phyloP scores from a whole-genome alignment of 2,797 vertebrate genomes.

The Acanthis flammea region DNA sequence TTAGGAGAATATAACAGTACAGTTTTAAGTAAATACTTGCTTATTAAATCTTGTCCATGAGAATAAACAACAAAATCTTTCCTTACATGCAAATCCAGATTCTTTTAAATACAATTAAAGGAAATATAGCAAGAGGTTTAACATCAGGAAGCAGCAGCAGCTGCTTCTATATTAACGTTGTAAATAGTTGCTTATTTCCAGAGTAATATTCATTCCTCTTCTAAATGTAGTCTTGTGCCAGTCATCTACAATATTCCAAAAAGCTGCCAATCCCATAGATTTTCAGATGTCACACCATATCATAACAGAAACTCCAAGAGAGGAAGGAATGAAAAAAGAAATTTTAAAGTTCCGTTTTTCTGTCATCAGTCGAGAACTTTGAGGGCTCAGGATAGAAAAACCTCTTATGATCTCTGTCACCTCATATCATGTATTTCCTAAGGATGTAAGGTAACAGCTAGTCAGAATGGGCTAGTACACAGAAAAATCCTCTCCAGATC shows the following conservation, averaged over 20 bases:
- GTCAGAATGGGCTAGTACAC: neutral
- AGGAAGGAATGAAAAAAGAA: neutral
- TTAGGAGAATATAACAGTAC: neutral
- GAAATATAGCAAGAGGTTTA: constrained; percentile 1
- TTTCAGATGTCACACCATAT: neutral
- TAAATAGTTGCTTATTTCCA: neutral
- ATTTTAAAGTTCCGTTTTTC: neutral
- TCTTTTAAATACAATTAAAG: constrained; percentile 8
- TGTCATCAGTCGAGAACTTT: neutral
- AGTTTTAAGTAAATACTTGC: constrained; percentile 8
- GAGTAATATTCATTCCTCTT: neutral
- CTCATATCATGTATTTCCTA: fast-evolving
- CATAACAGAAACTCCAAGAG: neutral
- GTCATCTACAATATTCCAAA: neutral
- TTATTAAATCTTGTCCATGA: neutral
- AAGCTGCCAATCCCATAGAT: neutral
- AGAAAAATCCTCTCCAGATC: neutral
- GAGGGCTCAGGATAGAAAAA: neutral
- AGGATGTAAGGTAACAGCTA: neutral
- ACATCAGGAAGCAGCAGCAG: neutral
- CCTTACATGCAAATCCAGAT: neutral
- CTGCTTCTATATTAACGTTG: neutral
- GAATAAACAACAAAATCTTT: constrained; percentile 12
- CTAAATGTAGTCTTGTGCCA: neutral
- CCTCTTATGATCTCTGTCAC: neutral